Percentiles rank a stretch among this genome's conserved stretches.
Evolutionary conservation across 2,113 vertebrate genomes (phyloP).

Genomic region (Alosa alosa): DNA sequence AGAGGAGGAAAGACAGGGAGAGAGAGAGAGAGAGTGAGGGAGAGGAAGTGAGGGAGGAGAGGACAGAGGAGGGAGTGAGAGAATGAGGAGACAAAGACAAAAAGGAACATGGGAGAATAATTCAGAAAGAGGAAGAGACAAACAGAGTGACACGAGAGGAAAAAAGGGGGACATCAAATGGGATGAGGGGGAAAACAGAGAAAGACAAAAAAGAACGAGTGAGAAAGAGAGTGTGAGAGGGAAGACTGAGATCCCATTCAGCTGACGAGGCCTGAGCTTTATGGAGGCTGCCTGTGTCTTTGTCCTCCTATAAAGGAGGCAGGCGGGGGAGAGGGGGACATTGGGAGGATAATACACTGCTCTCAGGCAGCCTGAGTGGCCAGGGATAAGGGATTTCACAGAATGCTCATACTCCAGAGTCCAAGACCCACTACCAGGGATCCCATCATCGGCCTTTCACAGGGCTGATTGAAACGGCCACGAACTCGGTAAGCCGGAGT

Average conservation of each 20-base stretch:
- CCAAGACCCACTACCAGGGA: conserved; percentile 54
- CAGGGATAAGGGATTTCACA: conserved; percentile 43
- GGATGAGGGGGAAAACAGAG: no score
- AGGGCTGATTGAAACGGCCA: conserved; percentile 52
- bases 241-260: conserved; percentile 34
- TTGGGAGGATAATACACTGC: conserved; percentile 45
- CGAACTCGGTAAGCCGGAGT: conserved; percentile 43
- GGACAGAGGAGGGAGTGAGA: background rate
- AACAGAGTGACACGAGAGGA: no score
- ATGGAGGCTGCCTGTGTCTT: conserved; percentile 42
- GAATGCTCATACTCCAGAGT: conserved; percentile 30
- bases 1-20: background rate
- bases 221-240: conserved; percentile 16
- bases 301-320: conserved; percentile 46
- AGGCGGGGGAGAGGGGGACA: conserved; percentile 42
- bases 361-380: conserved; percentile 41
- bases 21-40: background rate
- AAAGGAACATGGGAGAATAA: background rate
- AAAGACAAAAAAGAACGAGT: no score
- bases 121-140: conserved; percentile 16
- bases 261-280: conserved; percentile 21
- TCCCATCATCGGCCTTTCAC: conserved; percentile 57
- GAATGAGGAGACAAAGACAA: background rate
- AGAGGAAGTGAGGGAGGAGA: background rate
- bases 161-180: no score